Conservation (phyloP, 2,888 invertebrate species). For the Incurvaria masculella region DNA sequence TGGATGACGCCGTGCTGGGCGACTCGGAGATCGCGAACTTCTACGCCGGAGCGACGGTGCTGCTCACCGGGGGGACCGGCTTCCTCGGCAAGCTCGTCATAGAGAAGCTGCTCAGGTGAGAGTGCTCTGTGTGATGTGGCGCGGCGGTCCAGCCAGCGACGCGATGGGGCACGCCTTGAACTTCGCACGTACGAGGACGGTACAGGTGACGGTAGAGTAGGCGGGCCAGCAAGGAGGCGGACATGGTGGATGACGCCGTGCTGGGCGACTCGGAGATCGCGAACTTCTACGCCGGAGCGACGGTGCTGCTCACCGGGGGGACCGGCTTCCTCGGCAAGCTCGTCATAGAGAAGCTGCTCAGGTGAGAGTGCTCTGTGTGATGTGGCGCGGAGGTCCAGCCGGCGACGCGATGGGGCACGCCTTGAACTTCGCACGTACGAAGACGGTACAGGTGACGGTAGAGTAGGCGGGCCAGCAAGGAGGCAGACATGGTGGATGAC, state of each 20-base stretch:
- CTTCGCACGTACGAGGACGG: no score
- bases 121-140: no score
- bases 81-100: conserved; percentile 93
- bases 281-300: conserved; percentile 34
- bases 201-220: no score
- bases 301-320: conserved; percentile 83
- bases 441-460: no score
- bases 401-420: no score
- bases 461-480: no score
- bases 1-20: conserved; percentile 27
- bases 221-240: conserved; percentile 40
- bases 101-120: conserved; percentile 84
- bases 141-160: no score
- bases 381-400: no score
- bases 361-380: no score
- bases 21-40: conserved; percentile 41
- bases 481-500: conserved; percentile 40
- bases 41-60: conserved; percentile 48
- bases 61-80: conserved; percentile 92
- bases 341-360: conserved; percentile 85
- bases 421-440: no score
- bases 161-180: no score
- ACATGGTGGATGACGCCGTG: conserved; percentile 35
- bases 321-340: conserved; percentile 96
- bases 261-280: conserved; percentile 39